Base-by-base conservation (phyloP, 2,797 vertebrate species). In the Crax fasciolata region DNA sequence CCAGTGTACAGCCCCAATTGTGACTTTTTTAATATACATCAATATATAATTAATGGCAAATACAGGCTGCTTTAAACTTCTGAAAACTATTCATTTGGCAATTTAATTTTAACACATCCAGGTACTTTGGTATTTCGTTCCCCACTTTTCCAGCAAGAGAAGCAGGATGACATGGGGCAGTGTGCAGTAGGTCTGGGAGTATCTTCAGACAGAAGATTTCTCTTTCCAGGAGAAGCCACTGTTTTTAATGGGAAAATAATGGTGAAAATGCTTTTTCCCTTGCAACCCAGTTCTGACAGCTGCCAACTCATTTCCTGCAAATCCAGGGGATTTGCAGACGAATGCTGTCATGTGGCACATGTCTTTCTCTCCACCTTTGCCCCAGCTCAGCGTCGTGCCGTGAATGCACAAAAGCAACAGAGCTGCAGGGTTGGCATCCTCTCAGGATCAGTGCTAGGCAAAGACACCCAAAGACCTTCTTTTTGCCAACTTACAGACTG, bases 131-230 rank as follows among this genome's bases (percentile, higher is more conserved):
- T 46, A 12, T 20, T 70, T 71, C 32, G 10, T 15, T 41, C 21
- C 25, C 48, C 0, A 0, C 30, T 70, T 11, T n/a, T 25, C n/a
- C 55, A 70, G 21, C 3, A 10, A 52, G 18, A 20, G 73, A 27
- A 49, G 39, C n/a, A 49, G 39, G 30, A 48, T 71, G 35, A 30
- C 3, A 51, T 0, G 0, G 39, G 11, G 28, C 48, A 51, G 28
- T 0, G 27, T 5, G 35, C 46, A 38, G 10, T 38, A 66, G 24
- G 30, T 48, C 25, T 17, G 11, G 52, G 14, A 76, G 46, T 51
- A 28, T 5, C 46, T 70, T 85, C 48, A 54, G 7, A 1, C 3
- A 25, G 57, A 68, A 44, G 11, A 57, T 49, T 71, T 44, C n/a
- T 49, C 43, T 76, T 90, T 80, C 28, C 1, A 11, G 48, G 32